Base-by-base conservation (phyloP, 1,140 invertebrate species). In the Scaptomyza montana region DNA sequence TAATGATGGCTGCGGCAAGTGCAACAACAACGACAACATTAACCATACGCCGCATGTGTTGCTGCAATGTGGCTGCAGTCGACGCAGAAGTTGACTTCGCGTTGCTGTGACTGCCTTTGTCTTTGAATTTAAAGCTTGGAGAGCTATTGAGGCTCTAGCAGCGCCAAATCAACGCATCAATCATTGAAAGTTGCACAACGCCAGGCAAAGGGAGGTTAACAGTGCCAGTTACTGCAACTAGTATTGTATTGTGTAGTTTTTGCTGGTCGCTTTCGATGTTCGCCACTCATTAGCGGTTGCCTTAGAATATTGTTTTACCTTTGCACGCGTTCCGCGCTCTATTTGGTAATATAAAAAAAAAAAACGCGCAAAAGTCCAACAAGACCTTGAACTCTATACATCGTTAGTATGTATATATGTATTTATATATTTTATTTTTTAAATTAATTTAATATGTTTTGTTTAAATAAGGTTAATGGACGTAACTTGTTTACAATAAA, bases 111-210 rank as follows among this genome's bases (percentile, higher is more conserved):
- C 43, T 60, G 56, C 41, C 53, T 64, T 73, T 36, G 33, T 60
- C 72, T 78, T 70, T 74, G 71, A 50, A 55, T 59, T 61, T 57
- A 19, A 73, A 46, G 62, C 65, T 86, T 87, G 36, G 72, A 86
- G 81, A 85, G 81, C 82, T 72, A 56, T 86, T 86, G 82, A 86
- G 70, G 60, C 80, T 74, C 64, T 62, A 51, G 54, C 74, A 84
- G 49, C 55, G 73, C 74, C 65, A 86, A 85, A 80, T 80, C 70
- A 78, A 75, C 81, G 74, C 78, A 86, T 86, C 82, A 86, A 82
- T 86, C 82, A 86, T 74, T 51, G 51, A 46, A n/a, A n/a, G 49
- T 86, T 86, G 65, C 84, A 78, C 84, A 86, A 87, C 41, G 49
- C 19, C 41, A 25, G 43, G 56, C 36, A 30, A 47, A 33, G 43